Base-by-base conservation (phyloP, 2,113 vertebrate species). In the Syngnathoides biaculeatus region DNA sequence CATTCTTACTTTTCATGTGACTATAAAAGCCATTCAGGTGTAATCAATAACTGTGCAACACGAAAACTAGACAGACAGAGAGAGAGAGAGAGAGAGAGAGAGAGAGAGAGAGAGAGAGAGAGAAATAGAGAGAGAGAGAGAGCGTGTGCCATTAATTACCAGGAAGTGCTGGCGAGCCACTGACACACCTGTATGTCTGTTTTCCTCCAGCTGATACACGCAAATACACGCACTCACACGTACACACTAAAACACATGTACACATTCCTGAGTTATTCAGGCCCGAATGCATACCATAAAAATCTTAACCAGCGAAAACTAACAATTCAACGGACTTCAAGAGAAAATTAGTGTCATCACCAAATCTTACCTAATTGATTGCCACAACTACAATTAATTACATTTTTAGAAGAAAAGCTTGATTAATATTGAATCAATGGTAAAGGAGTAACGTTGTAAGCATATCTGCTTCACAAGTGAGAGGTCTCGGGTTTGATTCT, bases 111-210 rank as follows among this genome's bases (percentile, higher is more conserved):
- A 15, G 45, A 20, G 48, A n/a, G 48, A n/a, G 20, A 10, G 48
- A 22, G 48, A 50, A 19, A 20, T 22, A 55, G 53, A 26, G 24
- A 56, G 24, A 26, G 24, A 24, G 13, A 22, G 53, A 57, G 14
- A 57, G 26, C 26, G 24, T 2, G 24, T 4, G 24, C 24, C 52
- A 55, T 92, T 91, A 89, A 92, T 92, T 90, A 88, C 85, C 79
- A 88, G 86, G 88, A 90, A 90, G 79, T 90, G 86, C 89, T 89
- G 88, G 84, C 84, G 70, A 86, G 82, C 86, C 83, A 89, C 65
- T 52, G 56, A 79, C 70, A 72, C 90, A 91, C 90, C 89, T 90
- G 90, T 89, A 90, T 61, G 59, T 78, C 75, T 81, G 82, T 83
- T 82, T 79, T 19, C 50, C 78, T 79, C 73, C 77, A 85, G 85